A percentile compares a stretch with the other conserved stretches of the same genome.
phyloP scores from a whole-genome alignment of 2,113 vertebrate genomes.

The Pluvialis apricaria region DNA sequence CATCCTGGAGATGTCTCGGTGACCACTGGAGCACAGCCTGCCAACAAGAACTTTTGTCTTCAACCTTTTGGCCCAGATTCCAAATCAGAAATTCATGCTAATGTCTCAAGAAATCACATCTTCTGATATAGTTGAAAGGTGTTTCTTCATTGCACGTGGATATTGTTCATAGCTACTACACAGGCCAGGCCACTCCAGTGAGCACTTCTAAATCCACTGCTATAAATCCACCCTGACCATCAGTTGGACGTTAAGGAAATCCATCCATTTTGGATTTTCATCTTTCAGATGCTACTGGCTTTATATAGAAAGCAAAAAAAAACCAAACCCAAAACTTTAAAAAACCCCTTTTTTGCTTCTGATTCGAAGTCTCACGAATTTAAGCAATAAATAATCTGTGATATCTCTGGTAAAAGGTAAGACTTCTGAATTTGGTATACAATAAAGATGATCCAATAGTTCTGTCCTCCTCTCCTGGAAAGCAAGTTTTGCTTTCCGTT shows the following conservation, averaged over 20 bases:
- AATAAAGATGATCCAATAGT: neutral
- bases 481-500: neutral
- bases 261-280: neutral
- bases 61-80: slow-evolving; percentile 1
- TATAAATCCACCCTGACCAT: neutral
- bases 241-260: neutral
- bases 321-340: neutral
- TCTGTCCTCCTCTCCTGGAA: neutral
- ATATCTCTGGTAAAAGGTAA: neutral
- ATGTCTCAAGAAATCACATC: neutral
- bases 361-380: neutral
- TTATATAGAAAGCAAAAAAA: neutral
- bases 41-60: neutral
- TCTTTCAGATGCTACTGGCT: neutral
- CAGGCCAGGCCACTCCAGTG: neutral
- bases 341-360: neutral
- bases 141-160: neutral
- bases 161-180: neutral
- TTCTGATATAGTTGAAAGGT: neutral
- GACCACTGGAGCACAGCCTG: neutral
- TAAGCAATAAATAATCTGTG: neutral
- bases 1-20: neutral
- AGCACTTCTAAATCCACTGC: neutral
- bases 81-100: neutral
- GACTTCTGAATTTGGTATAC: neutral